Conservation (phyloP, 2,113 vertebrate genomes). For the Charina bottae region DNA sequence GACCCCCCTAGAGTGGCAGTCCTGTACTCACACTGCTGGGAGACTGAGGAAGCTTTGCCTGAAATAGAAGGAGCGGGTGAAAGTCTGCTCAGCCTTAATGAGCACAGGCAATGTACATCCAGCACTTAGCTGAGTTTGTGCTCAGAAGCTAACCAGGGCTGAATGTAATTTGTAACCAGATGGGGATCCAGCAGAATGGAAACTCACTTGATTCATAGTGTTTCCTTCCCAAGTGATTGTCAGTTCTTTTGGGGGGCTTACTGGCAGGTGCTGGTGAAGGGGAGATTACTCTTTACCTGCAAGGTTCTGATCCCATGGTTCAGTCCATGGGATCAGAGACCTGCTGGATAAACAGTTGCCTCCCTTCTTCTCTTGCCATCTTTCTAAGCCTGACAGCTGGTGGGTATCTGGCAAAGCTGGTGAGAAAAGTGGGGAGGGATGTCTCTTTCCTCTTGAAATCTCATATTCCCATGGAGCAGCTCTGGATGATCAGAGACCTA, state of each 20-base stretch:
- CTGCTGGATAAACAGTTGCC: neutral
- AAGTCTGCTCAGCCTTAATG: neutral
- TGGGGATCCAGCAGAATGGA: neutral
- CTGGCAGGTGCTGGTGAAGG: neutral
- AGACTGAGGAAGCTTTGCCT: neutral
- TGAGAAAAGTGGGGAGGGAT: neutral
- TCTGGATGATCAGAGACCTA: neutral
- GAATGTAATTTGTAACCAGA: neutral
- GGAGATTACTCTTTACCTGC: neutral
- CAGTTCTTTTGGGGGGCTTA: neutral
- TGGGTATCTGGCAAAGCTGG: neutral
- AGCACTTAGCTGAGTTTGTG: neutral
- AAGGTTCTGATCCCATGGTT: neutral
- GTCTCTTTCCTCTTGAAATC: neutral
- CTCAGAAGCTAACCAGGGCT: neutral
- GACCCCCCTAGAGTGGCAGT: neutral
- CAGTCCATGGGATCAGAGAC: neutral
- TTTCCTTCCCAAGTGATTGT: neutral
- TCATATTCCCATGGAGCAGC: neutral
- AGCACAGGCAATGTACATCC: neutral
- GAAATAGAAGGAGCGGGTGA: neutral
- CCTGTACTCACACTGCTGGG: neutral
- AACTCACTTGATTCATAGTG: neutral
- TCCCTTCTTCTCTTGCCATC: neutral
- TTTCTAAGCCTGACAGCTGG: neutral